Base-by-base conservation (phyloP, 2,888 invertebrate species). In the Allygus modestus region DNA sequence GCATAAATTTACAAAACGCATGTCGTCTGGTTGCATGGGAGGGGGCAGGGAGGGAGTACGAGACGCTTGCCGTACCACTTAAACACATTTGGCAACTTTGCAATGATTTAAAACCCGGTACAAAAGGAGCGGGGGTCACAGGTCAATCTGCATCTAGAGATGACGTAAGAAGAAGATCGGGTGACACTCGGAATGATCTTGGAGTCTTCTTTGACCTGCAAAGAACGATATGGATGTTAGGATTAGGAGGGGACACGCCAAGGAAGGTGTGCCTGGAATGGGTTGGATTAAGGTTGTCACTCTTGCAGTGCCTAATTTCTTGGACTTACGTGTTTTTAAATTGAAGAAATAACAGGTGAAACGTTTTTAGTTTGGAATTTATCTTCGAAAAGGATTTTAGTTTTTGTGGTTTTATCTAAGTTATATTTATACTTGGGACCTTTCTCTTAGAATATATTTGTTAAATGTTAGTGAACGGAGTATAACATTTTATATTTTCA, bases 1-100 rank as follows among this genome's bases (percentile, higher is more conserved):
- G 58, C 79, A 79, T 58, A 79, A 51, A 79, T 58, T 79, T 79
- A 58, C 79, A 51, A 79, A 58, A 58, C 26, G 43, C 77, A 46
- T 77, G 77, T 77, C 41, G 28, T 23, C 51, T 26, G 51, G 73
- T 17, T 15, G 0, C 2, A n/a, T 7, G 73, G 33, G 17, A 17
- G 51, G 20, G 65, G 7, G 12, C 51, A 20, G 77, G 41, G 46
- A n/a, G 23, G 33, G n/a, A n/a, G n/a, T n/a, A n/a, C 23, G 12
- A 69, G 69, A 31, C 2, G 41, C 69, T 26, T 33, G 20, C 23
- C 41, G 73, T 23, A 41, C 75, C 15, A 73, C 73, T 51, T 51
- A 58, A 58, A 58, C 58, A 58, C 37, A 58, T 79, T 79, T 51
- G 79, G 77, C 77, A 46, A 77, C 46, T 77, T 41, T 23, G 54